These are phyloP conservation scores for Morone chrysops DNA, from an alignment of 2,113 vertebrate genomes.

Conservation along the genomic window DNA sequence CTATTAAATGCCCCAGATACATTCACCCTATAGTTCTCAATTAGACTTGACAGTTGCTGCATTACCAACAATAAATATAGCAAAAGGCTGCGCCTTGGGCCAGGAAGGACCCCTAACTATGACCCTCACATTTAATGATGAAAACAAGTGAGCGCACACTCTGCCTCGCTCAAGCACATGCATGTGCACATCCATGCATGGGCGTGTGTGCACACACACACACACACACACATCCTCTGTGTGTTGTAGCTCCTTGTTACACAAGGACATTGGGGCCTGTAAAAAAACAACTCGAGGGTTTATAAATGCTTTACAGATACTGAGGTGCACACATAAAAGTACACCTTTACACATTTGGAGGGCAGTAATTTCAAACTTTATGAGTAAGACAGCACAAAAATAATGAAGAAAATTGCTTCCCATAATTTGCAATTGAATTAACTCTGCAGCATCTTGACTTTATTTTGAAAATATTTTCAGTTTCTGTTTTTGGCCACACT, in stretches of 20 bases:
- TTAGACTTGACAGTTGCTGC: conserved; percentile 86
- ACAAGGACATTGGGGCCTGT: conserved; percentile 42
- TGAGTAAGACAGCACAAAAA: background rate
- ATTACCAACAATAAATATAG: conserved; percentile 87
- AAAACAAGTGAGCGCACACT: conserved; percentile 76
- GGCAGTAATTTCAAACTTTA: background rate
- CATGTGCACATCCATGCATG: conserved; percentile 38
- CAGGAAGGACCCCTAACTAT: conserved; percentile 81
- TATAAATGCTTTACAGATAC: conserved; percentile 13
- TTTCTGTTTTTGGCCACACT: background rate
- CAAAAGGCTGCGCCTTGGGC: conserved; percentile 81
- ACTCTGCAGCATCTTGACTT: background rate
- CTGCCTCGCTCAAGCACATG: conserved; percentile 53
- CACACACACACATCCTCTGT: conserved; percentile 16
- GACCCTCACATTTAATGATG: conserved; percentile 86
- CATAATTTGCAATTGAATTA: background rate
- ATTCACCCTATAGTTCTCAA: conserved; percentile 83
- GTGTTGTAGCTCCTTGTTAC: conserved; percentile 44
- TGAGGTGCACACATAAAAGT: conserved; percentile 19
- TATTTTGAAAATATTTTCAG: background rate
- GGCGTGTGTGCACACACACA: conserved; percentile 11
- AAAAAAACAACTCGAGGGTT: conserved; percentile 29
- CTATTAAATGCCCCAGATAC: conserved; percentile 86
- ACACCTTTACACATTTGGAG: conserved; percentile 9
- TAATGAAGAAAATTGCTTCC: background rate